These are phyloP conservation scores for Garra rufa DNA, from an alignment of 2,113 vertebrate genomes.

Conservation along the genomic window DNA sequence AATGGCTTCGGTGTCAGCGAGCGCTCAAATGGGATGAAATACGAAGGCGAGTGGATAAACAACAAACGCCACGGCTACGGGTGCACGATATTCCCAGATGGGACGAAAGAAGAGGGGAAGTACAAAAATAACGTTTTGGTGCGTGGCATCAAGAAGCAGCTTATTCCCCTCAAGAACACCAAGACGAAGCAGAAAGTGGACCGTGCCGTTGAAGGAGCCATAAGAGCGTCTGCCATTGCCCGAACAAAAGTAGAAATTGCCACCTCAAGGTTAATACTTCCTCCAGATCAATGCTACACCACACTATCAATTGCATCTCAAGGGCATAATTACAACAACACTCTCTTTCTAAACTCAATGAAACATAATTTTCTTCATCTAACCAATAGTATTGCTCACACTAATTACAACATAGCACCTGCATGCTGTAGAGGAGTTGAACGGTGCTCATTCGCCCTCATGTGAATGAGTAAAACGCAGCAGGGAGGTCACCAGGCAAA, in stretches of 20 bases:
- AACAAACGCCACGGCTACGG: constrained; percentile 95
- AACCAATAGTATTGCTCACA: not conserved
- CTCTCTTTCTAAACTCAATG: not conserved
- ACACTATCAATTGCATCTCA: not conserved
- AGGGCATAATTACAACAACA: not conserved
- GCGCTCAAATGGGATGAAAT: constrained; percentile 95
- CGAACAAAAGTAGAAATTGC: constrained; percentile 97
- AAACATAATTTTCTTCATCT: not conserved
- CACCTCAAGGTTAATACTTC: constrained; percentile 85
- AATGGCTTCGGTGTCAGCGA: constrained; percentile 92
- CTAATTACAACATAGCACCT: not conserved
- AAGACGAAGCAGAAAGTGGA: constrained; percentile 97
- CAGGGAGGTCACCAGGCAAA: not conserved
- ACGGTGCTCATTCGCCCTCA: not conserved
- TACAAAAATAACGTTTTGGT: constrained; percentile 96
- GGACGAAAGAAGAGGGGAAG: constrained; percentile 93
- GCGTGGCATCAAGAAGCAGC: constrained; percentile 90
- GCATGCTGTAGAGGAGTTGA: not conserved
- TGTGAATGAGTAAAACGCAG: constrained; percentile 17
- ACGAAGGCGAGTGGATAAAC: constrained; percentile 93
- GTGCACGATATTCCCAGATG: constrained; percentile 91
- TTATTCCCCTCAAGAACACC: constrained; percentile 91
- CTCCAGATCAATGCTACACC: not conserved
- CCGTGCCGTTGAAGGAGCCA: constrained; percentile 89
- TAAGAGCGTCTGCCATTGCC: constrained; percentile 89